Evolutionary conservation across 1,140 invertebrate species (phyloP).

Genomic region (Bombus pascuorum): DNA sequence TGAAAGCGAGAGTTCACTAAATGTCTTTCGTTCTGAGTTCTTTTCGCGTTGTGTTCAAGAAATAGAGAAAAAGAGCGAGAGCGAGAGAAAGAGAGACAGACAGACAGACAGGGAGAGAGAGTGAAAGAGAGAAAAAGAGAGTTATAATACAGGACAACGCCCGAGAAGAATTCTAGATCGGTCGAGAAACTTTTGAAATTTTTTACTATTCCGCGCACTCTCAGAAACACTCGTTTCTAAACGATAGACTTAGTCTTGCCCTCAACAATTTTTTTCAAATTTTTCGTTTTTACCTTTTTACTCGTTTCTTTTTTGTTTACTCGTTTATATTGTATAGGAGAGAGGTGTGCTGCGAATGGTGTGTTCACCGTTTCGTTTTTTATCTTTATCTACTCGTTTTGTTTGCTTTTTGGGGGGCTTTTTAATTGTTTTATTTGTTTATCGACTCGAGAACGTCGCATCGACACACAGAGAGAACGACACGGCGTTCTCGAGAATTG

Average conservation of each 20-base stretch:
- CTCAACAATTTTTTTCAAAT: conserved; percentile 48
- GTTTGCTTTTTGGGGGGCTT: not conserved
- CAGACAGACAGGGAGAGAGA: not conserved
- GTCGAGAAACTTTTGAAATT: not conserved
- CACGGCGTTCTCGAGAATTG: conserved; percentile 25
- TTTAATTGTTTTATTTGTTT: not conserved
- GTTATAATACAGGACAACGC: conserved; percentile 37
- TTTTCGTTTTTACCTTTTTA: conserved; percentile 38
- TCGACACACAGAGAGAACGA: not conserved
- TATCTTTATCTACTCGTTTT: conserved; percentile 13
- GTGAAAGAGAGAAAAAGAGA: not conserved
- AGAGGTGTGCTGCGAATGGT: conserved; percentile 9
- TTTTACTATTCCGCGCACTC: not conserved
- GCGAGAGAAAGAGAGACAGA: not conserved
- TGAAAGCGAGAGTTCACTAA: conserved; percentile 8
- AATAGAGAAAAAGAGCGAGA: not conserved
- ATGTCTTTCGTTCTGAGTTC: not conserved
- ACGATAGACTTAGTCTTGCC: conserved; percentile 22
- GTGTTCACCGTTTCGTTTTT: conserved; percentile 29
- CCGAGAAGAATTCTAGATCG: not conserved
- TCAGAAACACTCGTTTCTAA: not conserved
- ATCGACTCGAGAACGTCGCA: conserved; percentile 13
- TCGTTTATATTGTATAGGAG: conserved; percentile 43
- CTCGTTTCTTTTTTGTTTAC: conserved; percentile 17
- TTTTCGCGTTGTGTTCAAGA: conserved; percentile 9